Base-by-base conservation (phyloP, 1,140 invertebrate genomes). In the Pseudomyrmex sp. region DNA sequence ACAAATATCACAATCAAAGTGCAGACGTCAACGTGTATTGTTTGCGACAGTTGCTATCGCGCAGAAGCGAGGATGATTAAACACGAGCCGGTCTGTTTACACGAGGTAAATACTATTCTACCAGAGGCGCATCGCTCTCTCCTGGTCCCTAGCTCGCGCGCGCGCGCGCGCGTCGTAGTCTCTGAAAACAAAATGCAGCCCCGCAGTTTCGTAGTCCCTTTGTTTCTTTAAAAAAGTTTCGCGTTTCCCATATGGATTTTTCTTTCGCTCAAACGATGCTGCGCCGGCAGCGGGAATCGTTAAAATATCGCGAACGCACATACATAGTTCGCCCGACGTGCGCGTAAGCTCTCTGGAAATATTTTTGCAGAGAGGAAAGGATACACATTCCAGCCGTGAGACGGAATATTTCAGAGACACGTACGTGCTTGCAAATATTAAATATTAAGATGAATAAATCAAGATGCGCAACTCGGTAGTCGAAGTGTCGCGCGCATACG, bases 21-120 rank as follows among this genome's bases (percentile, higher is more conserved):
- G 48, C 54, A 44, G 65, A 70, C 75, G 66, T 84, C 50, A 68
- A 83, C 63, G 65, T n/a, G 61, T 75, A 75, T 86, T 85, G 83
- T 77, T 62, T 69, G 58, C 54, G 61, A 54, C 83, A 77, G 84
- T 72, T 84, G 58, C 69, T 63, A 52, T 65, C 65, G 62, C n/a
- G 46, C 46, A 70, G 61, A 76, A 76, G 54, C 52, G 61, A 66
- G 83, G 65, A 86, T 73, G 83, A 86, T 86, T 85, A 86, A 86
- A 86, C 84, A 86, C 66, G 46, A 85, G 56, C 26, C 66, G 50
- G 61, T 76, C 35, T 65, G 74, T 85, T 86, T 86, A 68, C 56
- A 18, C 59, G 46, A 5, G 10, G 74, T 68, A 86, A 86, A 85
- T 63, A 66, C 10, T 69, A 61, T 72, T 66, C 72, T 66, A 65